Percentiles rank a stretch among this genome's conserved stretches.
Evolutionary conservation across 1,140 invertebrate species (phyloP).

Genomic region (Drosophila persimilis): DNA sequence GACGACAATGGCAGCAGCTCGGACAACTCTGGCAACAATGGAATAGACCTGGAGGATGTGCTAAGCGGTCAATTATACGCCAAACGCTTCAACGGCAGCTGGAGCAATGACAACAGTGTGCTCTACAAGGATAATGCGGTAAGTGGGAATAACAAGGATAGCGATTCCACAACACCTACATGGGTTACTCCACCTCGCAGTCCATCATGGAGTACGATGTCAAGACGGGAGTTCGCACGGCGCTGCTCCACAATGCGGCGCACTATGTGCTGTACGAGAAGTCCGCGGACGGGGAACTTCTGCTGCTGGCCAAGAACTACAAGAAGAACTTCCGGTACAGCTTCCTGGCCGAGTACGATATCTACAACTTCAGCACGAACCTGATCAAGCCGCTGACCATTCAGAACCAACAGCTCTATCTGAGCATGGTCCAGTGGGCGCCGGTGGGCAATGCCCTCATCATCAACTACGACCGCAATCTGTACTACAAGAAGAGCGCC

Average conservation of each 20-base stretch:
- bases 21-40: slow-evolving; percentile 33
- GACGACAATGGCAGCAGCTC: slow-evolving; percentile 14
- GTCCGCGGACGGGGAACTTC: slow-evolving; percentile 68
- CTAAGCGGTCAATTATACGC: slow-evolving; percentile 83
- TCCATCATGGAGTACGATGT: slow-evolving; percentile 69
- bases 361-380: slow-evolving; percentile 85
- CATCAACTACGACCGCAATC: slow-evolving; percentile 90
- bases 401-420: slow-evolving; percentile 39
- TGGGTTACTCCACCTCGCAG: slow-evolving; percentile 12
- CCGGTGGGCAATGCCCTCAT: slow-evolving; percentile 86
- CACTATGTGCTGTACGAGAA: slow-evolving; percentile 74
- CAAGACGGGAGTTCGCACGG: slow-evolving; percentile 39
- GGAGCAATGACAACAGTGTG: slow-evolving; percentile 83
- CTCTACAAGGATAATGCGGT: slow-evolving; percentile 67
- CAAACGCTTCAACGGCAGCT: slow-evolving; percentile 84
- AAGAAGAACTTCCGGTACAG: slow-evolving; percentile 86
- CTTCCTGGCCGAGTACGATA: slow-evolving; percentile 84
- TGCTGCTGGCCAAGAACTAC: slow-evolving; percentile 73
- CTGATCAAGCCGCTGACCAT: slow-evolving; percentile 47
- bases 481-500: slow-evolving; percentile 88
- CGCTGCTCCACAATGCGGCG: slow-evolving; percentile 45
- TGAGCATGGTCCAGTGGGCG: slow-evolving; percentile 72
- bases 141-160: slow-evolving; percentile 7
- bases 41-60: slow-evolving; percentile 83
- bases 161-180: too few relatives aligned